phyloP scores from a whole-genome alignment of 2,113 vertebrate genomes.

The Rhagologus leucostigma region DNA sequence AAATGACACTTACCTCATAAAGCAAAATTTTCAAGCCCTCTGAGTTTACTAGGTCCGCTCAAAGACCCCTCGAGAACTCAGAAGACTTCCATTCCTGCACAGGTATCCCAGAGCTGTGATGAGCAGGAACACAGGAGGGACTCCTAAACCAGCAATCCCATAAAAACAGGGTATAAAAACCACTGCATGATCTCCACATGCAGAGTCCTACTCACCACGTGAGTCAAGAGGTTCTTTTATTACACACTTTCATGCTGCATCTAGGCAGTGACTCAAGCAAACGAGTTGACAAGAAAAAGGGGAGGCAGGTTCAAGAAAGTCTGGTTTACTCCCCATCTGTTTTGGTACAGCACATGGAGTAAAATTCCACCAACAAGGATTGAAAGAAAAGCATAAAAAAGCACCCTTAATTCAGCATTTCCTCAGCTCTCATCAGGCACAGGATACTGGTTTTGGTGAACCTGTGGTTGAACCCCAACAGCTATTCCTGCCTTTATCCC shows the following conservation, averaged over 20 bases:
- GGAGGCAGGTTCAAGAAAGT: not conserved
- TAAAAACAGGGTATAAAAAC: not conserved
- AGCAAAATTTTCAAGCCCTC: not conserved
- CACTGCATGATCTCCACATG: not conserved
- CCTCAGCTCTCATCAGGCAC: not conserved
- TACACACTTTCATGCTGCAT: not conserved
- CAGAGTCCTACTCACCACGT: not conserved
- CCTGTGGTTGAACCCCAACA: not conserved
- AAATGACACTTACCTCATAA: not conserved
- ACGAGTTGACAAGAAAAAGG: not conserved
- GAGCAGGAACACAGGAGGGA: not conserved
- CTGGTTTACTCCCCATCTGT: not conserved
- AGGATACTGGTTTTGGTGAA: not conserved
- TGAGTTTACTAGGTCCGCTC: not conserved
- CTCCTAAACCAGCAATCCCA: not conserved
- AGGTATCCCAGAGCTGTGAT: not conserved
- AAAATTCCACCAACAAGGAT: not conserved
- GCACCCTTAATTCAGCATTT: not conserved
- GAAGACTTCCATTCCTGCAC: not conserved
- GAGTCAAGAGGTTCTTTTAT: not conserved
- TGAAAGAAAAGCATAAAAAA: not conserved
- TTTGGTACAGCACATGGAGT: not conserved
- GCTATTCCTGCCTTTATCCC: not conserved
- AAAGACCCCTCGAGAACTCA: not conserved
- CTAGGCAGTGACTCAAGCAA: not conserved